Conservation (phyloP, 2,888 invertebrate genomes). For the Apocheima hispidaria region DNA sequence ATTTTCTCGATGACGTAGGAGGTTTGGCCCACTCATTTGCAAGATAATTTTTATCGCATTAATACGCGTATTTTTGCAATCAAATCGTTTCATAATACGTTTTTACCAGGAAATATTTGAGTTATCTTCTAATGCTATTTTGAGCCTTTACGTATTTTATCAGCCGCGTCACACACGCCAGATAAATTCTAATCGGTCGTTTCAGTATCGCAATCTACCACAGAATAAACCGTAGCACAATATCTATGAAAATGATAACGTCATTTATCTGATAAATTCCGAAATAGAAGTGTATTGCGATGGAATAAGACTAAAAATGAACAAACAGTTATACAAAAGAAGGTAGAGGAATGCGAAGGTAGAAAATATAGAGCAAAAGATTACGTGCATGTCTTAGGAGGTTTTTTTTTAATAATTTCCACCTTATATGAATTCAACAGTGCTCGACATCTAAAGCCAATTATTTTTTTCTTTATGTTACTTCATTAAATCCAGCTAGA, state of each 20-base stretch:
- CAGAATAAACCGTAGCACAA: too few relatives aligned
- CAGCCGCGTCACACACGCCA: conserved; percentile 4
- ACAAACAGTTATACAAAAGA: not conserved
- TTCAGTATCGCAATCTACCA: conserved; percentile 19
- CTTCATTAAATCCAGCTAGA: too few relatives aligned
- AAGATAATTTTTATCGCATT: not conserved
- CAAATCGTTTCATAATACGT: not conserved
- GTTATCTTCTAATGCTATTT: conserved; percentile 27
- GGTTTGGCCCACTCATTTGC: not conserved
- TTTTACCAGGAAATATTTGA: conserved; percentile 15
- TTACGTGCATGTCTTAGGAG: not conserved
- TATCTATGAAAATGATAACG: conserved; percentile 5
- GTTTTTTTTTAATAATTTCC: too few relatives aligned
- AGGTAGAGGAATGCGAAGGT: not conserved
- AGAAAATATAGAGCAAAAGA: conserved; percentile 3
- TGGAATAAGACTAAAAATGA: conserved; percentile 3
- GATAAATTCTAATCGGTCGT: conserved; percentile 30
- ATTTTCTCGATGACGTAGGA: not conserved
- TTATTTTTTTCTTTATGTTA: too few relatives aligned
- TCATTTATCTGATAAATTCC: not conserved
- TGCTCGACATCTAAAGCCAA: too few relatives aligned
- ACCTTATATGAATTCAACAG: too few relatives aligned
- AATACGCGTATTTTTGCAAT: not conserved
- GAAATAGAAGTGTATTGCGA: not conserved
- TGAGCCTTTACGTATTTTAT: conserved; percentile 25